Base-by-base conservation (phyloP, 1,140 invertebrate species). In the Pectinophora gossypiella region DNA sequence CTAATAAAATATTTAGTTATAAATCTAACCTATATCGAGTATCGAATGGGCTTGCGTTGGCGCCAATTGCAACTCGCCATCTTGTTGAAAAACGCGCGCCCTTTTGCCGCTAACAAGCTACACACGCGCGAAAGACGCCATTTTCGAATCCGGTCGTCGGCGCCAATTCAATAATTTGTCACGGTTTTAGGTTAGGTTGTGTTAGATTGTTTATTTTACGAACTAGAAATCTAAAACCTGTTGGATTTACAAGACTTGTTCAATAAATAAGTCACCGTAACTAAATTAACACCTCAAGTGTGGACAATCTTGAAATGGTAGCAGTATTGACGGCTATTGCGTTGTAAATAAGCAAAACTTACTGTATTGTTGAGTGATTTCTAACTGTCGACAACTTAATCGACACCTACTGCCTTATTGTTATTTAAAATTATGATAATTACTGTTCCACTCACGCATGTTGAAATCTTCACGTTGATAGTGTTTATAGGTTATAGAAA, bases 81-180 rank as follows among this genome's bases (percentile, higher is more conserved):
- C 36, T 73, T 69, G 48, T 32, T 73, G 69, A 78, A 78, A 76
- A 76, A 73, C 72, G 54, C 54, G 62, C 64, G 55, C 59, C 51
- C 59, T 50, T 15, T 45, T 38, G 32, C 51, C 45, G 43, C 62
- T 69, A 75, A 75, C 67, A 68, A 74, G 60, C 56, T 38, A 22
- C 52, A 21, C 22, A 36, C 49, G 48, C 36, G 35, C 50, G 32
- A 19, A 46, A 45, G 18, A 49, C 56, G 52, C 57, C 50, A 65
- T 67, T 55, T 68, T 75, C 56, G 61, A 75, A 64, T 68, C 66
- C 54, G n/a, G n/a, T n/a, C n/a, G n/a, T n/a, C n/a, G 55, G 56
- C 61, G 53, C 58, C 54, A 54, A 42, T 60, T 32, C 50, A 19
- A 23, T 49, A 49, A 57, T 70, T 64, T 61, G 61, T 68, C 67